A percentile compares a stretch with the other conserved stretches of the same genome.
phyloP scores from a whole-genome alignment of 2,113 vertebrate species.

The Gnathonemus echidnorhynchus region DNA sequence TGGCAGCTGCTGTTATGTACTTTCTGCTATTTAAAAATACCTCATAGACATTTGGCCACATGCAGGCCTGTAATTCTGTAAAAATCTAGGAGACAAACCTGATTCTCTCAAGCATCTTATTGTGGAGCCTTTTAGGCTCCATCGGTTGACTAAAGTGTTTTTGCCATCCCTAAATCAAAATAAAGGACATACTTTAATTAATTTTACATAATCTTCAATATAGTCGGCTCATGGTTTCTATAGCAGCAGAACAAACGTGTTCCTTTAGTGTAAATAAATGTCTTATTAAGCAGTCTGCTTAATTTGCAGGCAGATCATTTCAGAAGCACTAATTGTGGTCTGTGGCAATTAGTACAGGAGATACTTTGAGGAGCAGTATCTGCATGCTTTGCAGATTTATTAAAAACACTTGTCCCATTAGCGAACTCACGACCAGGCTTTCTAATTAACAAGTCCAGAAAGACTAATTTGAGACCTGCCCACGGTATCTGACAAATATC shows the following conservation, averaged over 20 bases:
- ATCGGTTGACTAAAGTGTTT: not conserved
- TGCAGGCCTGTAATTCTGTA: not conserved
- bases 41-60: not conserved
- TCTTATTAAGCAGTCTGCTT: conserved; percentile 22
- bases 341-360: conserved; percentile 36
- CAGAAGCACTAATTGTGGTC: conserved; percentile 34
- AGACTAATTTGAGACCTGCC: conserved; percentile 34
- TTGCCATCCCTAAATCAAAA: not conserved
- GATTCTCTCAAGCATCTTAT: not conserved
- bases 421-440: conserved; percentile 28
- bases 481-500: conserved; percentile 33
- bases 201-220: conserved; percentile 2
- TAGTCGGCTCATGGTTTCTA: conserved; percentile 18
- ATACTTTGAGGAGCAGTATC: conserved; percentile 27
- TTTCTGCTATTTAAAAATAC: not conserved
- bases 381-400: conserved; percentile 31
- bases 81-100: not conserved
- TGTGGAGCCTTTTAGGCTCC: not conserved
- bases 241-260: conserved; percentile 23
- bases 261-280: conserved; percentile 23
- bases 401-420: conserved; percentile 34
- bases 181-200: not conserved
- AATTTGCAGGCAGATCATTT: conserved; percentile 34
- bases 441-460: conserved; percentile 35
- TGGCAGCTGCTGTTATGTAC: not conserved